Evolutionary conservation across 2,888 invertebrate genomes (phyloP), one percentile per base, ranked within the genome.

Genomic region (Luffia ferchaultella): DNA sequence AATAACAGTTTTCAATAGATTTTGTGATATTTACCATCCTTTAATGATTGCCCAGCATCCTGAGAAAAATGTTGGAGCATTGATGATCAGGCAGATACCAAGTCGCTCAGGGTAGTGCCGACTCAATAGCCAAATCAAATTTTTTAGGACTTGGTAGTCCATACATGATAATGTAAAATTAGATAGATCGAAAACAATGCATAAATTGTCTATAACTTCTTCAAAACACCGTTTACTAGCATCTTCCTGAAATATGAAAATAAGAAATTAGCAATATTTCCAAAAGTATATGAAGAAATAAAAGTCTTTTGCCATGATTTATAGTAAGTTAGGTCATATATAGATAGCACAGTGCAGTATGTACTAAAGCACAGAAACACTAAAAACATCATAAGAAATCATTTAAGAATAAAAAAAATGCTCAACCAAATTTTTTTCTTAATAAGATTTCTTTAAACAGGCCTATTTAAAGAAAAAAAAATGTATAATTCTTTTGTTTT

Each of bases 61-160:
- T 7, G 90, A 87, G 68, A 93, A 93, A 51, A 93, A 80, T 1
- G 88, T 73, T 1, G 93, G 91, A 1, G 92, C 86, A 71, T 93
- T 92, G 50, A 91, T 86, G 51, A 93, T 88, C 42, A 93, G 83
- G 61, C 93, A 93, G 41, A 91, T 85, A 1, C 93, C 93, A 50
- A 93, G 83, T 20, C 93, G 77, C 66, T 93, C 93, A 0, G 93
- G 93, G 67, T 91, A 93, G 65, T 93, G 92, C 54, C 89, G 86
- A 61, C 90, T 89, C 12, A 93, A 82, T 42, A 93, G 69, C 91
- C 92, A 92, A 55, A 93, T 92, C 40, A 93, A 76, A 67, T 92
- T 92, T 69, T 92, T 92, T 15, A 93, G 85, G 54, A 93, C 85
- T 68, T 91, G 91, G 68, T 93, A 93, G 65, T 93, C 93, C 92